Base-by-base conservation (phyloP, 1,140 invertebrate species). In the Saccostrea glomerata region DNA sequence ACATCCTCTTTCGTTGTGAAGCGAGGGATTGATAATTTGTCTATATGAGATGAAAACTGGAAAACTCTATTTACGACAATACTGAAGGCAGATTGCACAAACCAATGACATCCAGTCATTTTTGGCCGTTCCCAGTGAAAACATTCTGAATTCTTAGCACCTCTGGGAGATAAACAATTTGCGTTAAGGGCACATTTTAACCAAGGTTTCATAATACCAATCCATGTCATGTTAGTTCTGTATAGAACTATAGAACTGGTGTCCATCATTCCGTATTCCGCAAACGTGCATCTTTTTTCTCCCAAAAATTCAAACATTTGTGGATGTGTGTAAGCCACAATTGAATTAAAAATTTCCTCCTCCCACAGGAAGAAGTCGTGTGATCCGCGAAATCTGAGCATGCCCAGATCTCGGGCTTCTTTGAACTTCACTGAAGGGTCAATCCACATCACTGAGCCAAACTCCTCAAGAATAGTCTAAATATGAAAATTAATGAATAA, bases 91-190 rank as follows among this genome's bases (percentile, higher is more conserved):
- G 93, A 94, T 87, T 93, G 92, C 87, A 93, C 93, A 84, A 91
- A 94, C 82, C 91, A 90, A 86, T 94, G 93, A 87, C 93, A 94
- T 0, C 93, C 93, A 13, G 93, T 94, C 82, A 91, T 92, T 63
- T 90, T 91, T 54, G 93, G 93, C 11, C 87, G 87, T n/a, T 92
- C 92, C 30, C 91, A 90, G 82, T 93, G 90, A 83, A 94, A 91
- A 86, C 93, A 94, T 20, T 91, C 92, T 17, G 90, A 90, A 47
- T 89, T 90, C 23, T 87, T 66, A 30, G 92, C 89, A 73, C 90
- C 90, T 20, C 89, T 73, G 0, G 93, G 93, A 25, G 92, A 77
- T n/a, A 94, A 92, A 60, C 93, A 94, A 17, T 92, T 88, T 20
- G 83, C 84, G 55, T 90, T 93, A 0, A 94, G 88, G 9, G 91